Evolutionary conservation across 1,140 invertebrate genomes (phyloP).

Genomic region (Stegodyphus dumicola): DNA sequence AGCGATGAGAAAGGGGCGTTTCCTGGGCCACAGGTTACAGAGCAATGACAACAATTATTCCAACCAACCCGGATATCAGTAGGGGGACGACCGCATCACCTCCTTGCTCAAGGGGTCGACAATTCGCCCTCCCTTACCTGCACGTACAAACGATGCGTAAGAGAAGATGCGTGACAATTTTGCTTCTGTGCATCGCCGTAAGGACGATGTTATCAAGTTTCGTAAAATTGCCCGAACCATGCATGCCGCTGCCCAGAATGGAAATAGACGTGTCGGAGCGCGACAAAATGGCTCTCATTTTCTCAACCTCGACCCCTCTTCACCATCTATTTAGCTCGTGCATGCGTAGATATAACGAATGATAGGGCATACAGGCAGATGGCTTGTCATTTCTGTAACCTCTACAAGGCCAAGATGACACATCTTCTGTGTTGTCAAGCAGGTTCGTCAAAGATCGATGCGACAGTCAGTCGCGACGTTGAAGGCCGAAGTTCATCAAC

Average conservation of each 20-base stretch:
- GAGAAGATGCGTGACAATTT: constrained; percentile 52
- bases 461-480: too few species aligned
- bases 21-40: constrained; percentile 29
- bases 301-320: too few species aligned
- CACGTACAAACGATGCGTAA: constrained; percentile 4
- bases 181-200: constrained; percentile 13
- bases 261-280: neutral
- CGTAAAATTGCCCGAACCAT: neutral
- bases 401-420: too few species aligned
- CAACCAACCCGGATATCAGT: constrained; percentile 50
- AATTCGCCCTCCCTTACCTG: neutral
- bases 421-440: too few species aligned
- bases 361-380: too few species aligned
- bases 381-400: too few species aligned
- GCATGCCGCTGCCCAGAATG: neutral
- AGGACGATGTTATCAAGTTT: constrained; percentile 20
- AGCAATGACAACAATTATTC: constrained; percentile 53
- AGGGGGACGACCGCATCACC: constrained; percentile 33
- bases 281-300: too few species aligned
- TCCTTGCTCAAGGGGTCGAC: neutral
- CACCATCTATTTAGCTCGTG: too few species aligned
- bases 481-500: too few species aligned
- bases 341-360: too few species aligned
- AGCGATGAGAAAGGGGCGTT: constrained; percentile 25
- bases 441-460: too few species aligned